These are phyloP conservation scores for Nesoenas mayeri DNA, from an alignment of 2,113 vertebrate genomes.

Conservation along the genomic window DNA sequence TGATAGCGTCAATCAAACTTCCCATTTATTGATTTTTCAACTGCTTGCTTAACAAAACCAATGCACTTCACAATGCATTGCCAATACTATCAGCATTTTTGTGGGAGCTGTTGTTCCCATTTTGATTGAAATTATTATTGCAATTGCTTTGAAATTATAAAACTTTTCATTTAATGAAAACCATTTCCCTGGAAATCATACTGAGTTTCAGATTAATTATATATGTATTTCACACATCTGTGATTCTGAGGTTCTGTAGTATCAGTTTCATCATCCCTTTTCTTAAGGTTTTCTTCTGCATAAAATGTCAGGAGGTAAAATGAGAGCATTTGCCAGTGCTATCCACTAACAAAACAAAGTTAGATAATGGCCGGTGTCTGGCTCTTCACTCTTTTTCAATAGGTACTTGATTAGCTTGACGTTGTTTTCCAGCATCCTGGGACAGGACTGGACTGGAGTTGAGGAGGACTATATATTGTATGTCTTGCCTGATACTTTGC, in stretches of 20 bases:
- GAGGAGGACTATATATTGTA: not conserved
- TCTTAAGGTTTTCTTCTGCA: slow-evolving; percentile 38
- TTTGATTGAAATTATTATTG: slow-evolving; percentile 54
- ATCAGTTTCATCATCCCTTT: slow-evolving; percentile 40
- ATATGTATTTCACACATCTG: slow-evolving; percentile 57
- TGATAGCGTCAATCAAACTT: slow-evolving; percentile 33
- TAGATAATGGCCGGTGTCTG: not conserved
- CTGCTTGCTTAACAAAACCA: slow-evolving; percentile 37
- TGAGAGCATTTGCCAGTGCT: not conserved
- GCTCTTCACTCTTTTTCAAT: not conserved
- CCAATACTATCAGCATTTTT: slow-evolving; percentile 30
- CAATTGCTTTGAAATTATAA: slow-evolving; percentile 58
- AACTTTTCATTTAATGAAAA: slow-evolving; percentile 47
- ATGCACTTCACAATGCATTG: slow-evolving; percentile 18
- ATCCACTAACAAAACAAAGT: not conserved
- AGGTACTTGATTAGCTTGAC: not conserved
- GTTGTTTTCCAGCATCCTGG: not conserved
- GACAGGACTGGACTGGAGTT: not conserved
- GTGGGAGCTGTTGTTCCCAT: slow-evolving; percentile 14
- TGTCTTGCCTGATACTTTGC: not conserved
- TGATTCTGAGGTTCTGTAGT: slow-evolving; percentile 38
- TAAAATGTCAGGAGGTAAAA: slow-evolving; percentile 4
- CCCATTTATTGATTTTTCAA: slow-evolving; percentile 31
- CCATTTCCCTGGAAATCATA: slow-evolving; percentile 59
- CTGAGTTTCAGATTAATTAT: slow-evolving; percentile 59